phyloP scores from a whole-genome alignment of 30 jellyfish, hydroid and myxozoan genomes.

The Sanderia malayensis region DNA sequence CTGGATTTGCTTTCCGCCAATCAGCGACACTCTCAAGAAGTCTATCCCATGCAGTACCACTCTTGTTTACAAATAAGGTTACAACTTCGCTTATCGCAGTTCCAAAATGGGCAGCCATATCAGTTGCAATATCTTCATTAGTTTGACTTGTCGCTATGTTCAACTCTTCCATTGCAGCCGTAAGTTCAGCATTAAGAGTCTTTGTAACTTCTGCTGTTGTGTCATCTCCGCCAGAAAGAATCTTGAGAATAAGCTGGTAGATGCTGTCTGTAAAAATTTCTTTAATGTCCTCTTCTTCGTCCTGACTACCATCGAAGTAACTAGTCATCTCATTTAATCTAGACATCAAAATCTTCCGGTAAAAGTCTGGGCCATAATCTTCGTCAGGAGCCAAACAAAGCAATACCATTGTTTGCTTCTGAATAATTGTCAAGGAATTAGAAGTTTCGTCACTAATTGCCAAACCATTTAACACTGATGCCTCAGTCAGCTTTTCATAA shows the following conservation, averaged over 20 bases:
- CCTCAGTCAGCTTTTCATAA: slow-evolving; percentile 28
- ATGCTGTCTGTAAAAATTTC: slow-evolving; percentile 36
- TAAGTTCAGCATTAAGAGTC: slow-evolving; percentile 7
- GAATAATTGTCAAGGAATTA: slow-evolving; percentile 23
- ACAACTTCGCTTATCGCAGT: slow-evolving; percentile 12
- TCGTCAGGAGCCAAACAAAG: slow-evolving; percentile 32
- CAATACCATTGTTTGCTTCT: slow-evolving; percentile 61
- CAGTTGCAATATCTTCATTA: slow-evolving; percentile 32
- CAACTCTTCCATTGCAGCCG: slow-evolving; percentile 34
- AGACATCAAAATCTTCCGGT: slow-evolving; percentile 34
- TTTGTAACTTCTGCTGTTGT: slow-evolving; percentile 31
- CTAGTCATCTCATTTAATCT: slow-evolving; percentile 30
- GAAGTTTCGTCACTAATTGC: slow-evolving; percentile 30
- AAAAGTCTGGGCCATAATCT: slow-evolving; percentile 42
- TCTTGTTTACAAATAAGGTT: neutral
- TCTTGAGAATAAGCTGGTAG: slow-evolving; percentile 22
- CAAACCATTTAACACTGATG: slow-evolving; percentile 36
- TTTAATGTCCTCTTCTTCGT: slow-evolving; percentile 20
- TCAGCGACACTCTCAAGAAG: slow-evolving; percentile 11
- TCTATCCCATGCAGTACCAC: slow-evolving; percentile 36
- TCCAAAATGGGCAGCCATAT: slow-evolving; percentile 15
- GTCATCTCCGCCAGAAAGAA: slow-evolving; percentile 35
- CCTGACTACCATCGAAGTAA: slow-evolving; percentile 25
- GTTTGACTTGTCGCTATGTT: slow-evolving; percentile 17
- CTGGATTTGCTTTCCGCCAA: slow-evolving; percentile 10